Percentiles rank a stretch among this genome's conserved stretches.
These are phyloP conservation scores for Falcunculus frontatus DNA, from an alignment of 2,113 vertebrate species.

Conservation along the genomic window DNA sequence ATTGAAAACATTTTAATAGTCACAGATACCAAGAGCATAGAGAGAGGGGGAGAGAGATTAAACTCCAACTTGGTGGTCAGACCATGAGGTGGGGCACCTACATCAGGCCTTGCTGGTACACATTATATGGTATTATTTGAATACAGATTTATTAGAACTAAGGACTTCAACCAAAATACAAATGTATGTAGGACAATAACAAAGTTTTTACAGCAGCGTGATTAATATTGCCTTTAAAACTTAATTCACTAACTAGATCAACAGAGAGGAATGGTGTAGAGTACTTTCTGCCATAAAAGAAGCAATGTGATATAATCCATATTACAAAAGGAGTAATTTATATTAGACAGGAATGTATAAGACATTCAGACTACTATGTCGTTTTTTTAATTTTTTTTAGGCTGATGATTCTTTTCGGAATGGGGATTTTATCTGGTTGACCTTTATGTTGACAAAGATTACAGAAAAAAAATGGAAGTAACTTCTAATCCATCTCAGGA, in stretches of 20 bases:
- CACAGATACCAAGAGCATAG: neutral
- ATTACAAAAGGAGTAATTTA: neutral
- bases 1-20: neutral
- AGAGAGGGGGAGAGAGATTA: neutral
- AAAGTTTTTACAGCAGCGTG: neutral
- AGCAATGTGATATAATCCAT: rapidly evolving
- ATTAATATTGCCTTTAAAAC: neutral
- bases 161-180: neutral
- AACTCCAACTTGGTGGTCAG: neutral
- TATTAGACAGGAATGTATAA: neutral
- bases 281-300: neutral
- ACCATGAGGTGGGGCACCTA: neutral
- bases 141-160: neutral
- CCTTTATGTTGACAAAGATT: neutral
- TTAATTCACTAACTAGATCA: neutral
- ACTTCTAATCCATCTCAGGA: neutral
- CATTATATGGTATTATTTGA: neutral
- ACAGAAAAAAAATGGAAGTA: neutral
- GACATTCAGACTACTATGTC: neutral
- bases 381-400: rapidly evolving
- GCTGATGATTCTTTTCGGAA: neutral
- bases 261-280: neutral
- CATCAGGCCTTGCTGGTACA: neutral
- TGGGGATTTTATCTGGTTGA: neutral
- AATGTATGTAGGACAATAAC: neutral